Evolutionary conservation across 2,888 invertebrate genomes (phyloP).

Genomic region (Tinea trinotella): DNA sequence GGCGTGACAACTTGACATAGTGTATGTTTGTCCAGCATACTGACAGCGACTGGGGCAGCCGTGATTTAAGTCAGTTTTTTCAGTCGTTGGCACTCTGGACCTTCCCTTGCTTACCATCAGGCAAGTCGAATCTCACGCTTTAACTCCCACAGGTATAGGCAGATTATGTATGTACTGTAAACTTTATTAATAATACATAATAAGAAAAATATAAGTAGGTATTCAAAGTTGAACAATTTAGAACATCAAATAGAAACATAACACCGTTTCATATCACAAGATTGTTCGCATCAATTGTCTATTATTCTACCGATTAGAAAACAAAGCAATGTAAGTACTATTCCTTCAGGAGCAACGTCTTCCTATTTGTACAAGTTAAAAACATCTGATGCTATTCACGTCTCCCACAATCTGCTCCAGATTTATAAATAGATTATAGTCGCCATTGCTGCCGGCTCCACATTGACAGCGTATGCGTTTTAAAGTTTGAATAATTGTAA

Average conservation of each 20-base stretch:
- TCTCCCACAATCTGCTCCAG: slow-evolving; percentile 32
- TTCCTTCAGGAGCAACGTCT: background rate
- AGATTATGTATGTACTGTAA: too few species aligned
- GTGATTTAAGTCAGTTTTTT: too few species aligned
- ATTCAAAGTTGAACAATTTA: too few species aligned
- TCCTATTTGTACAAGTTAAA: background rate
- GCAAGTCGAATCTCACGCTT: too few species aligned
- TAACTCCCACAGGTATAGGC: too few species aligned
- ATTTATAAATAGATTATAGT: slow-evolving; percentile 58
- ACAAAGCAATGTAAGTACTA: background rate
- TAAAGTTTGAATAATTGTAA: background rate
- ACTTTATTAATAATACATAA: too few species aligned
- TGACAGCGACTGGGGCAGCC: too few species aligned
- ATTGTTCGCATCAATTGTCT: background rate
- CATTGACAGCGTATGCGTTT: background rate
- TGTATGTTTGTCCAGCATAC: too few species aligned
- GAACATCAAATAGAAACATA: background rate
- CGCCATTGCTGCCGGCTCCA: slow-evolving; percentile 38
- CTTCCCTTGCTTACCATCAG: too few species aligned
- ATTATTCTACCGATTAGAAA: background rate
- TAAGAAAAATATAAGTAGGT: too few species aligned
- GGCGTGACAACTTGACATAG: too few species aligned
- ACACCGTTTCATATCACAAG: background rate
- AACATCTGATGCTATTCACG: slow-evolving; percentile 13
- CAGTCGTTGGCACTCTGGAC: too few species aligned